These are phyloP conservation scores for Styela clava DNA, from an alignment of 23 tunicate genomes.

Conservation along the genomic window DNA sequence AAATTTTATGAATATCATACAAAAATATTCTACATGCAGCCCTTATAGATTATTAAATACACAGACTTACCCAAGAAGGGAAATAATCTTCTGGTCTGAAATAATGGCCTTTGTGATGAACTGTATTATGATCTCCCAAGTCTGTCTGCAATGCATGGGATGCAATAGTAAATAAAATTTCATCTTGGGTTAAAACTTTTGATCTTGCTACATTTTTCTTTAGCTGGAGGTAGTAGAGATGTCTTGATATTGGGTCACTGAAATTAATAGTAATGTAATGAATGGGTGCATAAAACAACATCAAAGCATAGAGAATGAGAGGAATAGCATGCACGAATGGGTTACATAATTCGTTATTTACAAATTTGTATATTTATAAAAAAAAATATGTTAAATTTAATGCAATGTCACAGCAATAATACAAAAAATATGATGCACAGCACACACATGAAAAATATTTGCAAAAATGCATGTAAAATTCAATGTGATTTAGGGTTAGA, in stretches of 20 bases:
- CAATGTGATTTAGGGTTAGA: too few species aligned
- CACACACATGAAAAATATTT: too few species aligned
- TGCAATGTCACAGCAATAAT: too few species aligned
- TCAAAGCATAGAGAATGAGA: neutral
- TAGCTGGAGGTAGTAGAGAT: constrained; percentile 81
- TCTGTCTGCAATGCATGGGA: constrained; percentile 78
- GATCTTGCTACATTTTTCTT: constrained; percentile 77
- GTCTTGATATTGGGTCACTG: constrained; percentile 66
- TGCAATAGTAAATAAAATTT: constrained; percentile 64
- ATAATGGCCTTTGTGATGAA: constrained; percentile 46
- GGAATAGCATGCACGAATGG: neutral
- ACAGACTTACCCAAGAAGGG: constrained; percentile 79
- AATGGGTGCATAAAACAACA: too few species aligned
- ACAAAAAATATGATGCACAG: too few species aligned
- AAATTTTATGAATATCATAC: too few species aligned
- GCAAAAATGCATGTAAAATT: too few species aligned
- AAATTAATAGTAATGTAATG: neutral
- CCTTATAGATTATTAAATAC: too few species aligned
- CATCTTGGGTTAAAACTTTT: constrained; percentile 60
- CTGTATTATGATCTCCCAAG: constrained; percentile 63
- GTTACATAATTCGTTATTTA: neutral
- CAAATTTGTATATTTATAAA: neutral
- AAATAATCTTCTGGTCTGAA: constrained; percentile 80
- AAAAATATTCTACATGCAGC: too few species aligned
- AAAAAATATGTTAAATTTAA: too few species aligned